Evolutionary conservation across 1,140 invertebrate species (phyloP), one percentile per base, ranked within the genome.

Genomic region (Geopemphigus sp.): DNA sequence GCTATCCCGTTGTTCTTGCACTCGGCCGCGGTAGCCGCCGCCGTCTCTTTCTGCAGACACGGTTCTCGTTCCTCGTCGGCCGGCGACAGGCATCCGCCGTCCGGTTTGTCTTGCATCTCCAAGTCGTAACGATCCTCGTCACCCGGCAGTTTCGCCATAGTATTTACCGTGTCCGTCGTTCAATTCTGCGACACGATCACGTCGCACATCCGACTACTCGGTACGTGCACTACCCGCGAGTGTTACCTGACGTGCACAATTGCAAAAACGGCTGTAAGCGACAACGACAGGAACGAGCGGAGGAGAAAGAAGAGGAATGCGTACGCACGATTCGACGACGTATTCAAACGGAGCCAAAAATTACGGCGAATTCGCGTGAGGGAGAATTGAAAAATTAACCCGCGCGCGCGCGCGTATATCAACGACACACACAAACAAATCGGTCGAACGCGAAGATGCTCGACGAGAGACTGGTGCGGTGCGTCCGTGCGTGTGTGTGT

Each of bases 21-120:
- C 1, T 45, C 39, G 26, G 53, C 29, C 15, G 10, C 22, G 22
- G 26, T 24, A 24, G 26, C 5, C 1, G 72, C 0, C 8, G 45
- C 39, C 74, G 32, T 39, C 3, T 39, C 32, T 39, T 39, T 39
- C 32, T 63, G 45, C 74, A 78, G 39, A 3, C 74, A 78, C 3
- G 74, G 74, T 63, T 78, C 74, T 15, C 74, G 74, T 50, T 78
- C 74, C 22, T 78, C 74, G 57, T 78, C 74, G 15, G 26, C 39
- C 24, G 39, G 12, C 17, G 74, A 61, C 57, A 78, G 15, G 22
- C 74, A 78, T 14, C 73, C 73, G 53, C 70, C 70, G 74, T 78
- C 74, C 5, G 57, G 29, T 63, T 78, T 78, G 22, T 78, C 74
- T 29, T 78, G 74, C 74, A 78, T 78, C 59, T 78, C 74, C 17